Conservation (phyloP, 2,113 vertebrate species). For the Macquaria australasica region DNA sequence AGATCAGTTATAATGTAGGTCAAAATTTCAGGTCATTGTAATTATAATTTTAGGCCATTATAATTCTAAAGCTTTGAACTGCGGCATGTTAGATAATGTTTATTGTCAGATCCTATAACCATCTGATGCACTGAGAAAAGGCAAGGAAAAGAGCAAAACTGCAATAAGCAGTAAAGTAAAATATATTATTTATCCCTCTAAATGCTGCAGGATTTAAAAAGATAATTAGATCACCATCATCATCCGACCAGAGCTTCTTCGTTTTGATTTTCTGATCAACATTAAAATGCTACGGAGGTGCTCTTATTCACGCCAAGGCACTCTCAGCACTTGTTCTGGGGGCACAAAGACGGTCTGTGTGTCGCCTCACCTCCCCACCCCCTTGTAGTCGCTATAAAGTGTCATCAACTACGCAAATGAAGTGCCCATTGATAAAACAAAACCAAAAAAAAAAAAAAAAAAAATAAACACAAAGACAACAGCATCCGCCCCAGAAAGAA, state of each 20-base stretch:
- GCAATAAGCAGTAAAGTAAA: background rate
- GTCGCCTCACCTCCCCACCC: slow-evolving; percentile 56
- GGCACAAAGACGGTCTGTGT: slow-evolving; percentile 64
- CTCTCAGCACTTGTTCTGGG: slow-evolving; percentile 45
- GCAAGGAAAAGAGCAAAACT: background rate
- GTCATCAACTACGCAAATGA: slow-evolving; percentile 71
- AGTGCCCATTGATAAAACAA: slow-evolving; percentile 66
- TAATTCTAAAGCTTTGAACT: slow-evolving; percentile 19
- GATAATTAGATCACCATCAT: slow-evolving; percentile 4
- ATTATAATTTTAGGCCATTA: slow-evolving; percentile 7
- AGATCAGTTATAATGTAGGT: slow-evolving; percentile 11
- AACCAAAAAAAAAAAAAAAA: background rate
- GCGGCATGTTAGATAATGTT: background rate
- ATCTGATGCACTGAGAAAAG: background rate
- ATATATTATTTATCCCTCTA: slow-evolving; percentile 12
- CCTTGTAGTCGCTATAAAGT: slow-evolving; percentile 63
- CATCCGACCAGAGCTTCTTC: slow-evolving; percentile 11
- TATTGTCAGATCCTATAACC: background rate
- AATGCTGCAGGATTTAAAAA: slow-evolving; percentile 20
- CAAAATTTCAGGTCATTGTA: background rate
- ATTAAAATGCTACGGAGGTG: slow-evolving; percentile 15
- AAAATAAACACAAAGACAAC: background rate
- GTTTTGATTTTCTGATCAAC: slow-evolving; percentile 28
- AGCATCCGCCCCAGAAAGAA: slow-evolving; percentile 25
- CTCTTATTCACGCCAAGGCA: slow-evolving; percentile 9